Evolutionary conservation across 2,797 vertebrate species (phyloP), one percentile per base, ranked within the genome.

Genomic region (Carcharodon carcharias): DNA sequence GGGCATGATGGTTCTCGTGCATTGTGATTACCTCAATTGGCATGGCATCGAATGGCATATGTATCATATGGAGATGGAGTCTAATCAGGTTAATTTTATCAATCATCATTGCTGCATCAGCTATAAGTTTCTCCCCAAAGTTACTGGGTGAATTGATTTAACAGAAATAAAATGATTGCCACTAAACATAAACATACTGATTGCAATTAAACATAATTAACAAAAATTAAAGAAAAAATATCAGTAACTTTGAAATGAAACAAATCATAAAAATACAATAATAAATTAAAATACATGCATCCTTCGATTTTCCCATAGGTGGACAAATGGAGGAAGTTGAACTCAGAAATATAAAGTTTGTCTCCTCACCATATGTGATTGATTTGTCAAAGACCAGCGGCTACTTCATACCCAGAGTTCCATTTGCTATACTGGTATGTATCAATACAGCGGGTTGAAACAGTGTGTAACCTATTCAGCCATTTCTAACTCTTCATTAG

Each of bases 251-350:
- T 21, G 67, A 45, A 85, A 16, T 16, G 35, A 93, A 61, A 93
- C 12, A 6, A 93, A 35, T 61, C 31, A 28, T 23, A 91, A 21
- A 63, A 73, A 67, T 69, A 26, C 67, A 69, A 69, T 69, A 35
- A 73, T 8, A 58, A 61, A 14, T 40, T 65, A 93, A 61, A 58
- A 93, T 93, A 85, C 18, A 45, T 85, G 14, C 3, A 40, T 1
- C 3, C 12, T 89, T 26, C 45, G 26, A 11, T 89, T 35, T 0
- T 12, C 96, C 21, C 54, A 31, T 65, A 98, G 98, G 97, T 96
- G 98, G 98, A 71, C 97, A 98, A 96, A 96, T 98, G 63, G 97
- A 98, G 50, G 98, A 98, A 96, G 97, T 97, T 3, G 98, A 98
- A n/a, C 97, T 97, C 96, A 97, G 21, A 95, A 97, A 96, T 1